A percentile compares a stretch with the other conserved stretches of the same genome.
These are phyloP conservation scores for Bombus cullumanus DNA, from an alignment of 1,140 invertebrate genomes.

Conservation along the genomic window DNA sequence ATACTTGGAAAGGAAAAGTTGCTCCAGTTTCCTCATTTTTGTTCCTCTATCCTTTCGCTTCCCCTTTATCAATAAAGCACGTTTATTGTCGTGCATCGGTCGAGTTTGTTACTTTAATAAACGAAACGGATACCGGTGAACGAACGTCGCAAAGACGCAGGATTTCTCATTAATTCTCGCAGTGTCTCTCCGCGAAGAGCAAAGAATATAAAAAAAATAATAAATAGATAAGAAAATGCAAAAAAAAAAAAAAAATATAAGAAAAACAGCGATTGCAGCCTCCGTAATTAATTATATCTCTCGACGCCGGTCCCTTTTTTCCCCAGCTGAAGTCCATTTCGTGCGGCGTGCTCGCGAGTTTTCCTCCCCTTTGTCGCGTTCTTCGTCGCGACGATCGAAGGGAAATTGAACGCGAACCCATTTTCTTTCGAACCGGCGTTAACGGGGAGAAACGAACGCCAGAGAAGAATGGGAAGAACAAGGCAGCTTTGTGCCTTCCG, in stretches of 20 bases:
- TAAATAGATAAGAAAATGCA: neutral
- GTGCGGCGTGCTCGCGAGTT: neutral
- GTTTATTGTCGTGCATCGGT: neutral
- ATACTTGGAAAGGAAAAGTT: neutral
- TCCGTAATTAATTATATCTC: constrained; percentile 34
- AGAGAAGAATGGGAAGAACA: neutral
- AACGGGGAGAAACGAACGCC: neutral
- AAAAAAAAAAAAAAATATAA: neutral
- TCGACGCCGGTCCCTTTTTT: neutral
- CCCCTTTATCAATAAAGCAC: neutral
- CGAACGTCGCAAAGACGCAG: neutral
- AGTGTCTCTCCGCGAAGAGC: neutral
- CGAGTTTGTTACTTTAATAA: constrained; percentile 29
- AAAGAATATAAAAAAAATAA: no score
- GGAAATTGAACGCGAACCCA: neutral
- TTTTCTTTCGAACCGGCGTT: neutral
- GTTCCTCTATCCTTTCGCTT: neutral
- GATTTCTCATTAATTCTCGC: constrained; percentile 21
- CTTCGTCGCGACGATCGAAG: neutral
- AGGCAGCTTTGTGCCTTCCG: constrained; percentile 24
- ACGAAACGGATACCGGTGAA: constrained; percentile 1
- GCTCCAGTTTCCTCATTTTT: neutral
- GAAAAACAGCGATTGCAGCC: neutral
- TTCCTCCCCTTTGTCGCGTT: no score
- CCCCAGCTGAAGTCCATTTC: neutral